These are phyloP conservation scores for Callaeas wilsoni DNA, from an alignment of 2,113 vertebrate species.

Conservation along the genomic window DNA sequence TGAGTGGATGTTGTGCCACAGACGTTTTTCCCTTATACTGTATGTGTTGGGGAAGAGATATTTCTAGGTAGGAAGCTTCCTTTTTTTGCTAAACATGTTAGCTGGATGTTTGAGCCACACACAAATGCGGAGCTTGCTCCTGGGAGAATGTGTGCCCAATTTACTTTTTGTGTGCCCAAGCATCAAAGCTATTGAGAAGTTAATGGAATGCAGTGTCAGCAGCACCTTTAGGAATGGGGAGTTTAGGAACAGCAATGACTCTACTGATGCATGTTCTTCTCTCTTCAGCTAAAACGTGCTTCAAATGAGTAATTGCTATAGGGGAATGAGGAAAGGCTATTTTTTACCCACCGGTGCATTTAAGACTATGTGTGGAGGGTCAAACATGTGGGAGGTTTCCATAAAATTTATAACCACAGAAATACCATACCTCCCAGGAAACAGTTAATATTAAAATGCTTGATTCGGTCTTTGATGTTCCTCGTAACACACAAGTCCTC, in stretches of 20 bases:
- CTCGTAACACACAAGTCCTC: neutral
- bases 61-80: neutral
- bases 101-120: neutral
- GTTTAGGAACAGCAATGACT: neutral
- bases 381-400: neutral
- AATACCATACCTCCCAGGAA: neutral
- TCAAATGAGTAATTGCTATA: neutral
- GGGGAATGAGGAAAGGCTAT: neutral
- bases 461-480: neutral
- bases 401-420: neutral
- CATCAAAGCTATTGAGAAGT: neutral
- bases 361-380: neutral
- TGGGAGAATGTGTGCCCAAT: neutral
- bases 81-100: neutral
- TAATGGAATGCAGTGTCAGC: neutral
- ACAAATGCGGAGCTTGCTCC: neutral
- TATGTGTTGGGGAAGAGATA: neutral
- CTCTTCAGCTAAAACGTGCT: neutral
- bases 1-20: neutral
- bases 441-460: neutral
- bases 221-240: neutral
- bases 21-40: rapidly evolving
- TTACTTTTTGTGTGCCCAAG: neutral
- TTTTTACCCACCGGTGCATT: neutral
- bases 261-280: neutral